A percentile compares a stretch with the other conserved stretches of the same genome.
Conservation (phyloP, 2,888 invertebrate species). For the Pherbina coryleti region DNA sequence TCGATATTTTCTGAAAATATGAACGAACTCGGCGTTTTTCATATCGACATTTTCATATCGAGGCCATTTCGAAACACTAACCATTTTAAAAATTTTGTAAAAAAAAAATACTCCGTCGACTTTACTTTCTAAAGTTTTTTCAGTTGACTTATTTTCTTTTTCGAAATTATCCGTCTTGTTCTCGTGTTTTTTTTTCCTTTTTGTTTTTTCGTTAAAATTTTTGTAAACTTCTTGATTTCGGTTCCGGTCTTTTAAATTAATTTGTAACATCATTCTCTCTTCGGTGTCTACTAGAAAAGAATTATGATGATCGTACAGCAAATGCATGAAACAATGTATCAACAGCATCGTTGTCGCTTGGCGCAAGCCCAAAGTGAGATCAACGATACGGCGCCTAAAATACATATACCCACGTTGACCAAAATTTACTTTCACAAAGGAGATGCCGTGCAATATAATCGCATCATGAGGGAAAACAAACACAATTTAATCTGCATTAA, state of each 20-base stretch:
- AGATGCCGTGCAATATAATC: neutral
- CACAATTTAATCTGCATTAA: constrained; percentile 29
- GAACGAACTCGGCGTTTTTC: no score
- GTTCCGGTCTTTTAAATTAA: neutral
- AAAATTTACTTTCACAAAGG: neutral
- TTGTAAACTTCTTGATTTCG: neutral
- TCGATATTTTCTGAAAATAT: no score
- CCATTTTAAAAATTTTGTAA: neutral
- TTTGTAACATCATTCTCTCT: no score
- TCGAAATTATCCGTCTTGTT: neutral
- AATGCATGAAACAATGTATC: neutral
- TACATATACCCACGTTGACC: neutral
- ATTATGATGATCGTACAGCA: no score
- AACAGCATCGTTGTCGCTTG: neutral
- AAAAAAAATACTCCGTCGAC: neutral
- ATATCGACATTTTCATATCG: no score
- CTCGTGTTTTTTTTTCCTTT: neutral
- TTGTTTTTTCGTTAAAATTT: no score
- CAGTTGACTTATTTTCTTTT: neutral
- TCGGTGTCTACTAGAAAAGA: no score
- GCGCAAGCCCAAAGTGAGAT: neutral
- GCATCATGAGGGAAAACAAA: neutral
- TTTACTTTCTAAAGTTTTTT: neutral
- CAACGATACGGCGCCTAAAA: neutral
- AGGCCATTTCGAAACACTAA: no score